These are phyloP conservation scores for Brachionus sp. DNA, from an alignment of 1,140 invertebrate genomes.

Conservation along the genomic window DNA sequence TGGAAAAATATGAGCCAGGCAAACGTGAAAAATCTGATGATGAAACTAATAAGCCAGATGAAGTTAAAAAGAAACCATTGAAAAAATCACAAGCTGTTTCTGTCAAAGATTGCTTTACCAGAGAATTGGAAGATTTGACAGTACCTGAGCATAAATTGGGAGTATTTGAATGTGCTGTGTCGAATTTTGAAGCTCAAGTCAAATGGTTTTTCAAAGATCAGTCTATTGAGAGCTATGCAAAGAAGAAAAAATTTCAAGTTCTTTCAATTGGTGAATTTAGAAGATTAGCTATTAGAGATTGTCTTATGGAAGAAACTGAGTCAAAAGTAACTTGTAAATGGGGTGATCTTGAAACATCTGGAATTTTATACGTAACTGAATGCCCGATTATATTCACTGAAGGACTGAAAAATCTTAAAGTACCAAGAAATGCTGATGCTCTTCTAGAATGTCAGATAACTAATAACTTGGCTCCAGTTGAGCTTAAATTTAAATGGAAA, in stretches of 20 bases:
- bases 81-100: slow-evolving; percentile 18
- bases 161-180: slow-evolving; percentile 42
- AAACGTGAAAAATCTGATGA: background rate
- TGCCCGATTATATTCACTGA: slow-evolving; percentile 23
- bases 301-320: slow-evolving; percentile 28
- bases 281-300: slow-evolving; percentile 30
- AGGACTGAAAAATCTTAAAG: slow-evolving; percentile 35
- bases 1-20: slow-evolving; percentile 33
- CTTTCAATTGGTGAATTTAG: slow-evolving; percentile 32
- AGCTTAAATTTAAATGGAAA: slow-evolving; percentile 40
- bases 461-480: slow-evolving; percentile 32
- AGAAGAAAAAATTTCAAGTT: background rate
- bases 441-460: slow-evolving; percentile 28
- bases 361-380: slow-evolving; percentile 17
- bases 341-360: slow-evolving; percentile 32
- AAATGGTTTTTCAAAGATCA: slow-evolving; percentile 41
- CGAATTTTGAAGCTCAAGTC: slow-evolving; percentile 28
- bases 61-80: slow-evolving; percentile 5
- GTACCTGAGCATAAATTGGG: slow-evolving; percentile 35
- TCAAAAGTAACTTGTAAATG: slow-evolving; percentile 21
- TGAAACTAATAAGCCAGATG: background rate
- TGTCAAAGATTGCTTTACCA: slow-evolving; percentile 5
- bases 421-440: slow-evolving; percentile 13
- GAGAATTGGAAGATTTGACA: slow-evolving; percentile 16
- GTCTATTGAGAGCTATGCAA: background rate